These are phyloP conservation scores for Aplodontia rufa DNA, from an alignment of 2,113 vertebrate species.

Conservation along the genomic window DNA sequence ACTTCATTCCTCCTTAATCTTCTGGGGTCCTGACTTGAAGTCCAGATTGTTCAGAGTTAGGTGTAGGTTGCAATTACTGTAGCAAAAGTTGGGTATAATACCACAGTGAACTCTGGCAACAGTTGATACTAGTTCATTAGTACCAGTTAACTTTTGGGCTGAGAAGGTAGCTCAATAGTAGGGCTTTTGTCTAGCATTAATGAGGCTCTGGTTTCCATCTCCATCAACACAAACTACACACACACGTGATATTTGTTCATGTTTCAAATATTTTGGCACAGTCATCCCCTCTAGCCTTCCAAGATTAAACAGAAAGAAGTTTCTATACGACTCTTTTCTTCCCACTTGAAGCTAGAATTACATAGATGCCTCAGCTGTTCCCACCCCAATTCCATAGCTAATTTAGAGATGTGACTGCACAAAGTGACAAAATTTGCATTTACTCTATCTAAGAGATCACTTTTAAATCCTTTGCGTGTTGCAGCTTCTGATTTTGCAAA, in stretches of 20 bases:
- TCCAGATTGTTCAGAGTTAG: background rate
- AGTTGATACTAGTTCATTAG: background rate
- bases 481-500: background rate
- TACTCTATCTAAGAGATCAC: background rate
- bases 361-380: background rate
- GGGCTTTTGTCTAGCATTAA: too few species aligned
- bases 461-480: background rate
- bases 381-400: background rate
- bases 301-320: background rate
- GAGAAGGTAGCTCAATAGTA: background rate
- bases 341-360: background rate
- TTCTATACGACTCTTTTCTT: background rate
- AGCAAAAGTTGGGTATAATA: background rate
- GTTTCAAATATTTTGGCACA: background rate
- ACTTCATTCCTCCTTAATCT: slow-evolving; percentile 17
- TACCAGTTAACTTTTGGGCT: background rate
- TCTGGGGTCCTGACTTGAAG: background rate
- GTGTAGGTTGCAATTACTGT: background rate
- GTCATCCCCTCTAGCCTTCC: background rate
- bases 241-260: background rate
- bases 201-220: background rate
- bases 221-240: background rate
- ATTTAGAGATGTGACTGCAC: background rate
- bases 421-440: background rate
- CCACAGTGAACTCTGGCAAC: background rate